Conservation (phyloP, 2,888 invertebrate genomes). For the Pocota personata region DNA sequence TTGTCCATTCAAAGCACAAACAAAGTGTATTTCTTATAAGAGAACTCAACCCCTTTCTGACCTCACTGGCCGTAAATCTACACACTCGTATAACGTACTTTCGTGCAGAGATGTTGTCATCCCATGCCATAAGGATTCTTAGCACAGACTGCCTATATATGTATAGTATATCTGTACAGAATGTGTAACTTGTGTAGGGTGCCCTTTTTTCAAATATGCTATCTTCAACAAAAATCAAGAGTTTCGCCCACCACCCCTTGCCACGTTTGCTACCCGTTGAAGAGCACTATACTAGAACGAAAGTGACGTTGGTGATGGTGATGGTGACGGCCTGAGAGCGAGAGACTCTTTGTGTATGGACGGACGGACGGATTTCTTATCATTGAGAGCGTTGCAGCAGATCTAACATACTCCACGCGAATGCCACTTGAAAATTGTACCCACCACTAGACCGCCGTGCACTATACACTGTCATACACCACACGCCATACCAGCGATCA, state of each 20-base stretch:
- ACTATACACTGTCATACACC: conserved; percentile 6
- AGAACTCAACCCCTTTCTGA: conserved; percentile 1
- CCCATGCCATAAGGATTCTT: conserved; percentile 63
- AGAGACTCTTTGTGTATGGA: conserved; percentile 45
- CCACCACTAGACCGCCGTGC: background rate
- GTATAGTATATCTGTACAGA: background rate
- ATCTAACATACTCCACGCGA: conserved; percentile 73
- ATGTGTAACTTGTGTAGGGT: conserved; percentile 65
- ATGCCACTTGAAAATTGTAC: conserved; percentile 63
- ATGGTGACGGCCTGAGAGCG: conserved; percentile 72
- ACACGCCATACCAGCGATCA: conserved; percentile 38
- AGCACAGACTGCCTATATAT: conserved; percentile 33
- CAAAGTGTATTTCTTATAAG: no score
- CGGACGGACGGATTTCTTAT: conserved; percentile 62
- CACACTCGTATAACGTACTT: conserved; percentile 47
- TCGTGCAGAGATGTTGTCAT: conserved; percentile 65
- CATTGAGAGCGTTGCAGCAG: conserved; percentile 72
- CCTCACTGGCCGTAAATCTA: conserved; percentile 4
- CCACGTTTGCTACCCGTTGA: conserved; percentile 22
- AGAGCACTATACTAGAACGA: conserved; percentile 64
- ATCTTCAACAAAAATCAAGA: conserved; percentile 74
- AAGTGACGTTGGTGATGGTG: conserved; percentile 68
- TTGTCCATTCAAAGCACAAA: no score
- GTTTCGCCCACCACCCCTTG: conserved; percentile 28
- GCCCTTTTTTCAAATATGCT: conserved; percentile 70